Evolutionary conservation across 2,797 vertebrate species (phyloP).

Genomic region (Carduelis carduelis): DNA sequence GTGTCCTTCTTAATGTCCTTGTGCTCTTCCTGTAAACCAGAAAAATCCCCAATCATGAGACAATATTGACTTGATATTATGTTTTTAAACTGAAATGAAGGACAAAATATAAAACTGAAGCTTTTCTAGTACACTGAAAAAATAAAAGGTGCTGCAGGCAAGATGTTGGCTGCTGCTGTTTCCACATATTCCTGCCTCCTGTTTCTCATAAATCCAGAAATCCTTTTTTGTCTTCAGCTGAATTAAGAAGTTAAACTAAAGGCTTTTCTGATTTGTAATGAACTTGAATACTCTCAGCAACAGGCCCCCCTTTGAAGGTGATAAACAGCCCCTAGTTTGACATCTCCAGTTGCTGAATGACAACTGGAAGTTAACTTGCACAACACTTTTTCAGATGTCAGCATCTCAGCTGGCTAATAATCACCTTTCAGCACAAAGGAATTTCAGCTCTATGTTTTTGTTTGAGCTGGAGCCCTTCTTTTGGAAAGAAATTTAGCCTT

Average conservation of each 20-base stretch:
- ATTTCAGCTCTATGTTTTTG: neutral
- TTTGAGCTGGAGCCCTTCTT: neutral
- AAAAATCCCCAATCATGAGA: neutral
- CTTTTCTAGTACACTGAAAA: neutral
- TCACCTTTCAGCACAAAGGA: neutral
- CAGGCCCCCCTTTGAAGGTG: neutral
- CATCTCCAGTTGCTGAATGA: neutral
- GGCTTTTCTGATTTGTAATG: neutral
- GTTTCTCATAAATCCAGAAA: neutral
- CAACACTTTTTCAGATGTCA: neutral
- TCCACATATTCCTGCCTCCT: neutral
- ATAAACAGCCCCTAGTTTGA: neutral
- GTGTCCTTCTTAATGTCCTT: neutral
- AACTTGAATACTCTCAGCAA: neutral
- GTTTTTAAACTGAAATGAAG: neutral
- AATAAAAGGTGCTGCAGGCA: constrained; percentile 19
- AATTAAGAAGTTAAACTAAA: constrained; percentile 5
- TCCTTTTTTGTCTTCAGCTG: neutral
- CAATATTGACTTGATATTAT: neutral
- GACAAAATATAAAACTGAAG: neutral
- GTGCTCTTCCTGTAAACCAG: neutral
- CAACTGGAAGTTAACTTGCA: neutral
- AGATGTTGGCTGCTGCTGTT: constrained; percentile 14
- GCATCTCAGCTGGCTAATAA: neutral
- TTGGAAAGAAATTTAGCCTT: neutral